Percentiles rank a stretch among this genome's conserved stretches.
phyloP scores from a whole-genome alignment of 2,797 vertebrate species.

The Sebastes cheni region DNA sequence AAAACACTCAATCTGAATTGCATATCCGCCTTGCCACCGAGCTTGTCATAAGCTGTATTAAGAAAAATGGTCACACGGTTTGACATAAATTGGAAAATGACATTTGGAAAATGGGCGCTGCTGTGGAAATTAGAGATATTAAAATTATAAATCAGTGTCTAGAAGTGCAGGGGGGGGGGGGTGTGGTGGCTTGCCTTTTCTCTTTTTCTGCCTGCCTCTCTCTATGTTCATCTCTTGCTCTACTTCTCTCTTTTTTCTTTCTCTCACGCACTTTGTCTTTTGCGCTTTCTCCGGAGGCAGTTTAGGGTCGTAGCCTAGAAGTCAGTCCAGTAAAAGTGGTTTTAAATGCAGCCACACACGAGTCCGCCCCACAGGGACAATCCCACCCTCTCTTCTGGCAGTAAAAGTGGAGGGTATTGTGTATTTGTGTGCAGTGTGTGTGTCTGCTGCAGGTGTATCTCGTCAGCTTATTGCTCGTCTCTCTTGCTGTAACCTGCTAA shows the following conservation, averaged over 20 bases:
- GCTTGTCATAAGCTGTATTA: constrained; percentile 92
- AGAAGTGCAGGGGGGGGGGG: constrained; percentile 65
- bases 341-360: constrained; percentile 60
- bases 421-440: constrained; percentile 36
- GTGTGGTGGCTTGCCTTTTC: constrained; percentile 54
- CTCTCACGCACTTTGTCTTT: constrained; percentile 49
- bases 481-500: constrained; percentile 78
- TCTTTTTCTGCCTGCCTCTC: constrained; percentile 34
- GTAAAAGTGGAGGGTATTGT: constrained; percentile 43
- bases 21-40: constrained; percentile 84
- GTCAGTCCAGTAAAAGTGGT: constrained; percentile 59
- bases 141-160: constrained; percentile 96
- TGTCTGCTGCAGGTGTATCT: constrained; percentile 45
- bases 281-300: constrained; percentile 42
- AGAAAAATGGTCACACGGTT: constrained; percentile 90
- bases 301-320: constrained; percentile 41
- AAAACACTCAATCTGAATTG: constrained; percentile 88
- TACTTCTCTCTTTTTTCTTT: constrained; percentile 37
- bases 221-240: constrained; percentile 38
- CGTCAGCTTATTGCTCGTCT: constrained; percentile 71
- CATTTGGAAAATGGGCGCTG: constrained; percentile 88
- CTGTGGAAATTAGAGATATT: constrained; percentile 94
- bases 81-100: constrained; percentile 96
- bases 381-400: constrained; percentile 50
- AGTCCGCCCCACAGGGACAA: constrained; percentile 46